A percentile compares a stretch with the other conserved stretches of the same genome.
phyloP scores from a whole-genome alignment of 2,888 invertebrate species.

The Ceriagrion tenellum region DNA sequence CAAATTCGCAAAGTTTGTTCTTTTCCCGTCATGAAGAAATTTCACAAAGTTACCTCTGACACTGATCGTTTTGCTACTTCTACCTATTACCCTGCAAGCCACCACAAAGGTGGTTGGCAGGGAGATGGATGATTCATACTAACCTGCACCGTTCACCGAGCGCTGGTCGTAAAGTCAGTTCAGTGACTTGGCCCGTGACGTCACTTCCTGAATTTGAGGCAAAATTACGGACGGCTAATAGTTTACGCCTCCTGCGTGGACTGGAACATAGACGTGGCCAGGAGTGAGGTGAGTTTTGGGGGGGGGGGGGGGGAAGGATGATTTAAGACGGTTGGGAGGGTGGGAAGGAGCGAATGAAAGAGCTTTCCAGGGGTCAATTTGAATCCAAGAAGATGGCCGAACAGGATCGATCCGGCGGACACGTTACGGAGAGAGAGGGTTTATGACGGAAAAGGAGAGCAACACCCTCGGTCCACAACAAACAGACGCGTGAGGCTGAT shows the following conservation, averaged over 20 bases:
- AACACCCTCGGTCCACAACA: constrained; percentile 47
- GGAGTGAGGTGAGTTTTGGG: neutral
- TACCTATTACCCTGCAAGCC: no score
- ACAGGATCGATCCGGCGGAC: neutral
- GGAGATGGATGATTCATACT: no score
- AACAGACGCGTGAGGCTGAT: constrained; percentile 8
- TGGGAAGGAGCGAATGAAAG: neutral
- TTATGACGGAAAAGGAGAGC: neutral
- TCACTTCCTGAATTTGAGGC: no score
- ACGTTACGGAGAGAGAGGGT: neutral
- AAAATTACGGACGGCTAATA: neutral
- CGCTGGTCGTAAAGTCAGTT: no score
- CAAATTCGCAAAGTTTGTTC: no score
- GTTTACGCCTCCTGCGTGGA: neutral
- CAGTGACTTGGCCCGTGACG: no score
- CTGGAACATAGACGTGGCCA: neutral
- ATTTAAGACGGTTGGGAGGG: neutral
- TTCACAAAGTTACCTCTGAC: no score
- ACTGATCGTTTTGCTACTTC: no score
- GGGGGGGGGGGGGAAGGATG: neutral
- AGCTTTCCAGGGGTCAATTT: neutral
- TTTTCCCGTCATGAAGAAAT: no score
- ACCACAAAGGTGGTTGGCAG: no score
- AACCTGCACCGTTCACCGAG: no score
- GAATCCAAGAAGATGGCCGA: neutral